A percentile compares a stretch with the other conserved stretches of the same genome.
These are phyloP conservation scores for Strigamia maritima DNA, from an alignment of 2,888 invertebrate genomes.

Conservation along the genomic window DNA sequence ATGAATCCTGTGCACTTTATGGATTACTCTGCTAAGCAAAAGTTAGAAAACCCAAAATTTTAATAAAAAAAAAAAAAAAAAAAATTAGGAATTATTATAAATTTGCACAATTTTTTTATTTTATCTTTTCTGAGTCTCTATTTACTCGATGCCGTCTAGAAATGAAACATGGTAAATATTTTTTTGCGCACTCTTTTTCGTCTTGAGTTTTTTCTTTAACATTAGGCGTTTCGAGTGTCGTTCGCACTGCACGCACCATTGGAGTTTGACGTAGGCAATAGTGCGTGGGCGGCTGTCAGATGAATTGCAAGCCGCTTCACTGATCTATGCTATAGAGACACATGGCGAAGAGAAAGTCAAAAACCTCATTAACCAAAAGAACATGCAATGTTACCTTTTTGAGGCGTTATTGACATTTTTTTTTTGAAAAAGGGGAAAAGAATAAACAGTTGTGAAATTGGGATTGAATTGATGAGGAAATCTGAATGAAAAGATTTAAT, in stretches of 20 bases:
- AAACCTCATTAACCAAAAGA: conserved; percentile 29
- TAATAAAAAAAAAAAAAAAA: too few relatives aligned
- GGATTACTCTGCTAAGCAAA: too few relatives aligned
- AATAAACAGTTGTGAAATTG: not conserved
- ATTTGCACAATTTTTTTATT: not conserved
- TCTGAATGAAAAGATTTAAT: conserved; percentile 31
- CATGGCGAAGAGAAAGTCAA: conserved; percentile 27
- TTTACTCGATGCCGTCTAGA: not conserved
- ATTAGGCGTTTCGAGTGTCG: conserved; percentile 10
- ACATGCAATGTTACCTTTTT: conserved; percentile 29
- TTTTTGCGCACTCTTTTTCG: conserved; percentile 1
- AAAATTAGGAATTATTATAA: not conserved
- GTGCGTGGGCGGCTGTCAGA: conserved; percentile 32
- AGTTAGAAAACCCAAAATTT: too few relatives aligned
- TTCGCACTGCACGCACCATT: conserved; percentile 31
- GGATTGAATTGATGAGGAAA: conserved; percentile 22
- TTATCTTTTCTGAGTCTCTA: not conserved
- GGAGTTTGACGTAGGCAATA: conserved; percentile 28
- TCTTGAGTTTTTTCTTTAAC: conserved; percentile 25
- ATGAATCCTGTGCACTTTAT: not conserved
- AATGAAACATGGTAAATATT: conserved; percentile 17
- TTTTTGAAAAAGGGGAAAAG: not conserved
- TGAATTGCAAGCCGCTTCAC: conserved; percentile 32
- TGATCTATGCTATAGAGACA: conserved; percentile 29
- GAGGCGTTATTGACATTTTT: not conserved